These are phyloP conservation scores for Halotydeus destructor DNA, from an alignment of 1,140 invertebrate genomes.

Conservation along the genomic window DNA sequence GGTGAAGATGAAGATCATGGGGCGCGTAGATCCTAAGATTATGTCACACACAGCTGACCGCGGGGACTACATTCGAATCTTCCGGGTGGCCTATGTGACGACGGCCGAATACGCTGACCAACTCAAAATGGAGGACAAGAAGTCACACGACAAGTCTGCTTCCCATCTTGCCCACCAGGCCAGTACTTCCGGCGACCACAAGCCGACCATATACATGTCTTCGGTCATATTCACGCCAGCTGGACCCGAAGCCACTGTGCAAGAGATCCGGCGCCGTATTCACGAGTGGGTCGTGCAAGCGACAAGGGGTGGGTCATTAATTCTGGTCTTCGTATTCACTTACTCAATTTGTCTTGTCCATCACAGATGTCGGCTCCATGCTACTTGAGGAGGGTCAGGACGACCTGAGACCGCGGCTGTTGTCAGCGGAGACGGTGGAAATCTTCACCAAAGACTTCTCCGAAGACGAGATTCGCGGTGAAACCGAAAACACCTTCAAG, in stretches of 20 bases:
- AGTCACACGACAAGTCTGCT: not conserved
- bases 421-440: conserved; percentile 12
- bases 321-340: not conserved
- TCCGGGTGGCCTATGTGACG: conserved; percentile 5
- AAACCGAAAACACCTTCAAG: conserved; percentile 9
- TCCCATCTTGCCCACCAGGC: not conserved
- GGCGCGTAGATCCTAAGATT: conserved; percentile 1
- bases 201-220: not conserved
- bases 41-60: conserved; percentile 10
- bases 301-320: not conserved
- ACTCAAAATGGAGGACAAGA: not conserved
- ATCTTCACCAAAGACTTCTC: conserved; percentile 11
- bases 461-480: conserved; percentile 4
- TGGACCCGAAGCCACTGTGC: not conserved
- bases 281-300: not conserved
- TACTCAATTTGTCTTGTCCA: not conserved
- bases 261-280: not conserved
- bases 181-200: not conserved
- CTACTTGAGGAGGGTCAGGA: not conserved
- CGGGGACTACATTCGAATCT: conserved; percentile 12
- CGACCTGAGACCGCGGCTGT: not conserved
- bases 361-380: not conserved
- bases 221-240: conserved; percentile 4
- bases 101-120: not conserved
- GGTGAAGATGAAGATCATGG: conserved; percentile 5